Conservation (phyloP, 2,797 vertebrate species). For the Molossus molossus region DNA sequence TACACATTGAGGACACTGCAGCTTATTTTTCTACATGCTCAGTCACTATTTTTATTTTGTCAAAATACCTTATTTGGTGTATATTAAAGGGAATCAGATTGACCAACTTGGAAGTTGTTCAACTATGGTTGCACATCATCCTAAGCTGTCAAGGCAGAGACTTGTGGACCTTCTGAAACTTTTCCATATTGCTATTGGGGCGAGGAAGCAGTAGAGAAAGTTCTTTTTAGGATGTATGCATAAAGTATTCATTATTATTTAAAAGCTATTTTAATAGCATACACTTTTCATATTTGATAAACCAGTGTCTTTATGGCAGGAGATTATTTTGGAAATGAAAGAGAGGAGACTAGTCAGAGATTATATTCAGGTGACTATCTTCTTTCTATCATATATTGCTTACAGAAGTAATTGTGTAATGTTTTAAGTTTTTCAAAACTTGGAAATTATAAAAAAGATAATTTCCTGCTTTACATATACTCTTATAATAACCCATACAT, state of each 20-base stretch:
- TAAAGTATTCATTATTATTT: slow-evolving; percentile 2
- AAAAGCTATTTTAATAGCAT: background rate
- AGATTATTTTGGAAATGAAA: slow-evolving; percentile 33
- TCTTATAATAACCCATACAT: background rate
- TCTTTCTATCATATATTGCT: background rate
- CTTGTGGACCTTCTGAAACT: background rate
- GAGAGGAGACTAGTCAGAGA: background rate
- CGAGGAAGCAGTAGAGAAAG: background rate
- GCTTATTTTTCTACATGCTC: background rate
- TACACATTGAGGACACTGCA: background rate
- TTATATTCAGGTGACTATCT: background rate
- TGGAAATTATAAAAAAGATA: background rate
- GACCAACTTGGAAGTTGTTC: background rate
- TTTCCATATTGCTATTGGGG: background rate
- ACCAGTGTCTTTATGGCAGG: background rate
- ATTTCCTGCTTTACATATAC: background rate
- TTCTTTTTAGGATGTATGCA: background rate
- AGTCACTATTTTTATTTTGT: background rate
- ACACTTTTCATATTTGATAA: background rate
- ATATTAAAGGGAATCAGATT: background rate
- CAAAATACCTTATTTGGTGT: background rate
- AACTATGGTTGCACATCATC: background rate
- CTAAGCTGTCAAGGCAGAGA: background rate
- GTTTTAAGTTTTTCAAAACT: background rate
- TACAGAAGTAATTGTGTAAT: background rate